These are phyloP conservation scores for Cosmia pyralina DNA, from an alignment of 2,888 invertebrate genomes.

Conservation along the genomic window DNA sequence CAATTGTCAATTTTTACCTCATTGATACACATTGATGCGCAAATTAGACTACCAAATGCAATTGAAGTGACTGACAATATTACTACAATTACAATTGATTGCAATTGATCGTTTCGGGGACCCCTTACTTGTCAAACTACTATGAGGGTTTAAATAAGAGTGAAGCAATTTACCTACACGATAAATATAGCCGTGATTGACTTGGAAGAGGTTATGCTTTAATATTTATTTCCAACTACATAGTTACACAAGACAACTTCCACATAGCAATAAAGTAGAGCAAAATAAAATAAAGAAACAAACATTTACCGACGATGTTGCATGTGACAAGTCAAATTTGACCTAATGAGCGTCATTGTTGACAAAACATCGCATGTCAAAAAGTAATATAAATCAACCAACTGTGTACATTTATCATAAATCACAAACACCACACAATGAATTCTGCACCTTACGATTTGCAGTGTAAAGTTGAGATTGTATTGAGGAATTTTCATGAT, in stretches of 20 bases:
- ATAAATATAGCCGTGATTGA: not conserved
- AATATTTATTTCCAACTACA: too few species aligned
- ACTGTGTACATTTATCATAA: slow-evolving; percentile 24
- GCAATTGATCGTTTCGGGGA: too few species aligned
- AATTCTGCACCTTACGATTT: not conserved
- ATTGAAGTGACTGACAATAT: too few species aligned
- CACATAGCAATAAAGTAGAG: slow-evolving; percentile 6
- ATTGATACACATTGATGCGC: too few species aligned
- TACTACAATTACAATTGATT: too few species aligned
- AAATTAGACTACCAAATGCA: too few species aligned
- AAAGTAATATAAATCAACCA: slow-evolving; percentile 69
- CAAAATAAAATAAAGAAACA: slow-evolving; percentile 58
- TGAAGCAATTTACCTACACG: not conserved
- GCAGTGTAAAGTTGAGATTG: slow-evolving; percentile 9
- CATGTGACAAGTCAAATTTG: slow-evolving; percentile 72
- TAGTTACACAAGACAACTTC: not conserved
- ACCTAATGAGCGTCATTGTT: slow-evolving; percentile 72
- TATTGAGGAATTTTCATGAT: slow-evolving; percentile 4
- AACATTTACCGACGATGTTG: slow-evolving; percentile 50
- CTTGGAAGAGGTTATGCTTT: too few species aligned
- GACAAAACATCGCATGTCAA: slow-evolving; percentile 78
- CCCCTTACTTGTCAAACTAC: not conserved
- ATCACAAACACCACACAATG: not conserved
- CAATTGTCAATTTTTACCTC: too few species aligned
- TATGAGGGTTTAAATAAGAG: not conserved